Conservation (phyloP, 2,797 vertebrate species). For the Siniperca undulata region DNA sequence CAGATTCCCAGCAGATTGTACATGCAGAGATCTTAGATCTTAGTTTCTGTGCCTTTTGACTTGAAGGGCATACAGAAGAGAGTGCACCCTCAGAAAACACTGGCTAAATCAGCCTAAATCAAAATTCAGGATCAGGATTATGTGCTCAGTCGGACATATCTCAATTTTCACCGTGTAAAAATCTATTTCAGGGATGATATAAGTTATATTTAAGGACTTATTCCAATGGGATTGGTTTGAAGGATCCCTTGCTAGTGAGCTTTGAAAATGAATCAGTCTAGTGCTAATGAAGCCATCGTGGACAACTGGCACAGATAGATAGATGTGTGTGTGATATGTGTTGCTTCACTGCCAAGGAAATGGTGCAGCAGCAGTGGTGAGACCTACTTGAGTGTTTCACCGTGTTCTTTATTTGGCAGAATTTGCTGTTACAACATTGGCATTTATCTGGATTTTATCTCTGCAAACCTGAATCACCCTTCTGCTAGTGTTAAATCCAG, state of each 20-base stretch:
- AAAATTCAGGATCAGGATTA: slow-evolving; percentile 62
- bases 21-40: slow-evolving; percentile 78
- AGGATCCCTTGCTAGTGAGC: slow-evolving; percentile 18
- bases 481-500: slow-evolving; percentile 22
- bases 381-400: slow-evolving; percentile 9
- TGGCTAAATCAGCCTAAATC: slow-evolving; percentile 51
- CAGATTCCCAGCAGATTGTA: slow-evolving; percentile 85
- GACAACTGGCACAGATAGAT: slow-evolving; percentile 8
- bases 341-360: slow-evolving; percentile 35
- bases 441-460: slow-evolving; percentile 57
- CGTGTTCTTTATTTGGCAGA: slow-evolving; percentile 31
- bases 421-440: slow-evolving; percentile 4
- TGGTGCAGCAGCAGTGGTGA: slow-evolving; percentile 14
- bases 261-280: slow-evolving; percentile 35
- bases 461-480: slow-evolving; percentile 1
- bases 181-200: slow-evolving; percentile 25
- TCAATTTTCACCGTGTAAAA: slow-evolving; percentile 53
- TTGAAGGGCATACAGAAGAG: slow-evolving; percentile 61
- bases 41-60: slow-evolving; percentile 73
- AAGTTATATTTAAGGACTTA: slow-evolving; percentile 45
- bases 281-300: slow-evolving; percentile 52
- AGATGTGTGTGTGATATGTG: not conserved
- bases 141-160: slow-evolving; percentile 53
- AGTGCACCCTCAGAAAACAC: slow-evolving; percentile 58
- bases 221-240: slow-evolving; percentile 29